Conservation (phyloP, 2,797 vertebrate species). For the Dendrocincla tyrannina region DNA sequence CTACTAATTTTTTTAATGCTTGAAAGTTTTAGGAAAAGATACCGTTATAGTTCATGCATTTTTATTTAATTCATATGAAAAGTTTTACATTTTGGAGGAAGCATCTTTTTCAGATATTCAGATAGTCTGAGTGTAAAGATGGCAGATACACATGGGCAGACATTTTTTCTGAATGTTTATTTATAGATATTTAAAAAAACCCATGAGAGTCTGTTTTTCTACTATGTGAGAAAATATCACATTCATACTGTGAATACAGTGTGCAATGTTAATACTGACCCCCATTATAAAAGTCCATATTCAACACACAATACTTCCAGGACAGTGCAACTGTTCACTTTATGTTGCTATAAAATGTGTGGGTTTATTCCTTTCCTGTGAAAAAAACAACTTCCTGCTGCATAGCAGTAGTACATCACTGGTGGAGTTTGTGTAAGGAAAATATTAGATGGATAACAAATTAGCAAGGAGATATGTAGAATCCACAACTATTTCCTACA, state of each 20-base stretch:
- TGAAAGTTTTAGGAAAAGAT: background rate
- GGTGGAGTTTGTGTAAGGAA: background rate
- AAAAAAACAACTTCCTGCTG: background rate
- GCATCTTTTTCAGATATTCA: background rate
- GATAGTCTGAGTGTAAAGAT: background rate
- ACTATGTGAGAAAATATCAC: background rate
- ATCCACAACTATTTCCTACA: background rate
- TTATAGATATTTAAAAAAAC: fast-evolving
- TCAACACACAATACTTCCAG: background rate
- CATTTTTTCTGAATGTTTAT: background rate
- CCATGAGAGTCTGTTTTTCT: background rate
- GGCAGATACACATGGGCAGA: background rate
- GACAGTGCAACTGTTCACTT: background rate
- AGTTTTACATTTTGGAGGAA: background rate
- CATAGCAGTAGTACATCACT: background rate
- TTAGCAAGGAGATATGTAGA: background rate
- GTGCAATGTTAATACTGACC: background rate
- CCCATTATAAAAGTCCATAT: background rate
- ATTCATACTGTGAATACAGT: background rate
- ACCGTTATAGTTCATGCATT: background rate
- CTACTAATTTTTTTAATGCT: background rate
- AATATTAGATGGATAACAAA: background rate
- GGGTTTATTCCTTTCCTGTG: background rate
- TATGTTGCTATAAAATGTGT: background rate
- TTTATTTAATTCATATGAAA: background rate